Evolutionary conservation across 2,113 vertebrate genomes (phyloP).

Genomic region (Mionectes macconnelli): DNA sequence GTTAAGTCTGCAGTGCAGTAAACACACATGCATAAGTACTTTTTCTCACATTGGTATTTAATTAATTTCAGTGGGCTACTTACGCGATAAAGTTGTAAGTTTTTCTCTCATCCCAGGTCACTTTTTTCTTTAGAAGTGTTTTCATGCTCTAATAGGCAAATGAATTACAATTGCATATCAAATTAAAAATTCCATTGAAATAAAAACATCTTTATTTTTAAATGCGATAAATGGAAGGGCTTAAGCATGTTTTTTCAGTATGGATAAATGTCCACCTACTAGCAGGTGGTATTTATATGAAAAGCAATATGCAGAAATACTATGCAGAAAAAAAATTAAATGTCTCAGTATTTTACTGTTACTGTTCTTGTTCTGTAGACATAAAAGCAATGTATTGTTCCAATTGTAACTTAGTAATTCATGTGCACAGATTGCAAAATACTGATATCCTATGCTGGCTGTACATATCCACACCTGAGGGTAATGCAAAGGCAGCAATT

Average conservation of each 20-base stretch:
- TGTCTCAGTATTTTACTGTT: background rate
- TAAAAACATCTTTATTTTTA: background rate
- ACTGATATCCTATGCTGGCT: background rate
- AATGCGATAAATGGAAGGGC: background rate
- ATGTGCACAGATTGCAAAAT: background rate
- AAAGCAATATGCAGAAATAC: background rate
- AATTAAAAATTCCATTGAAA: background rate
- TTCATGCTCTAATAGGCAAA: background rate
- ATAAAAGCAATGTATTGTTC: background rate
- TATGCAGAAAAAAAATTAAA: background rate
- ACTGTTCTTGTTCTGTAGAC: background rate
- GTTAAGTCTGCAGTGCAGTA: background rate
- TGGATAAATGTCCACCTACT: background rate
- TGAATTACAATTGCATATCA: background rate
- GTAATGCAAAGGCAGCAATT: constrained; percentile 77
- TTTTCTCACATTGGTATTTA: background rate
- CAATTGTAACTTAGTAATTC: background rate
- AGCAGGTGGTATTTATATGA: background rate
- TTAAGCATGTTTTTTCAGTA: background rate
- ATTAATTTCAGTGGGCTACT: background rate
- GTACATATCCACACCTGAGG: constrained; percentile 23
- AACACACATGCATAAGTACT: background rate
- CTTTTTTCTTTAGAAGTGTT: background rate
- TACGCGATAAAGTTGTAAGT: background rate
- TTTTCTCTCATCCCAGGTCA: background rate